These are phyloP conservation scores for Pollenia labialis DNA, from an alignment of 2,888 invertebrate species.

Conservation along the genomic window DNA sequence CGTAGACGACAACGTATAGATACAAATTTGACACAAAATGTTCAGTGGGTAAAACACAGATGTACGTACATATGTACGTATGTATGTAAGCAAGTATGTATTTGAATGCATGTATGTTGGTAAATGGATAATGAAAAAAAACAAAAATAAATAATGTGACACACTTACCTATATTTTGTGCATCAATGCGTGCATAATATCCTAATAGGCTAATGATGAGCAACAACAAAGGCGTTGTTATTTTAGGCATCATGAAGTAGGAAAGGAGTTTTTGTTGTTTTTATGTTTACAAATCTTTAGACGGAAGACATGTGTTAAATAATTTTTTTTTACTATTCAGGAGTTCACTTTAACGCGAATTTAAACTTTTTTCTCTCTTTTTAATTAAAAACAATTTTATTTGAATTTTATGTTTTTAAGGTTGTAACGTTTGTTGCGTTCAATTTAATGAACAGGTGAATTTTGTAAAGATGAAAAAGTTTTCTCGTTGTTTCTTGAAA, in stretches of 20 bases:
- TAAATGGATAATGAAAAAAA: neutral
- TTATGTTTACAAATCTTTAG: conserved; percentile 12
- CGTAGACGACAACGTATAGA: too few relatives aligned
- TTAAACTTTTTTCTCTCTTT: conserved; percentile 37
- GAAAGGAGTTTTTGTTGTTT: conserved; percentile 18
- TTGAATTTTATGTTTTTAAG: conserved; percentile 12
- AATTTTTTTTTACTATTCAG: conserved; percentile 17
- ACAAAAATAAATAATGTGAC: conserved; percentile 74
- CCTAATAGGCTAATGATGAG: conserved; percentile 77
- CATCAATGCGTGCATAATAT: conserved; percentile 78
- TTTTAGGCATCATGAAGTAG: conserved; percentile 71
- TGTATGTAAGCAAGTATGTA: neutral
- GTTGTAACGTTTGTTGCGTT: conserved; percentile 28
- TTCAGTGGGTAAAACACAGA: too few relatives aligned
- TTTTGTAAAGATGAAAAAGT: conserved; percentile 66
- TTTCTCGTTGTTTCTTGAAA: conserved; percentile 67
- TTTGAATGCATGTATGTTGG: neutral
- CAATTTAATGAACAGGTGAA: conserved; percentile 69
- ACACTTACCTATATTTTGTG: conserved; percentile 83
- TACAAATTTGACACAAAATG: too few relatives aligned
- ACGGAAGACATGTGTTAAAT: conserved; percentile 38
- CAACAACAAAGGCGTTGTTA: conserved; percentile 75
- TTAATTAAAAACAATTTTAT: neutral
- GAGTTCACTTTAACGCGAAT: conserved; percentile 26
- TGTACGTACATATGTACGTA: neutral